phyloP scores from a whole-genome alignment of 2,888 invertebrate genomes.

The Pseudococcus viburni region DNA sequence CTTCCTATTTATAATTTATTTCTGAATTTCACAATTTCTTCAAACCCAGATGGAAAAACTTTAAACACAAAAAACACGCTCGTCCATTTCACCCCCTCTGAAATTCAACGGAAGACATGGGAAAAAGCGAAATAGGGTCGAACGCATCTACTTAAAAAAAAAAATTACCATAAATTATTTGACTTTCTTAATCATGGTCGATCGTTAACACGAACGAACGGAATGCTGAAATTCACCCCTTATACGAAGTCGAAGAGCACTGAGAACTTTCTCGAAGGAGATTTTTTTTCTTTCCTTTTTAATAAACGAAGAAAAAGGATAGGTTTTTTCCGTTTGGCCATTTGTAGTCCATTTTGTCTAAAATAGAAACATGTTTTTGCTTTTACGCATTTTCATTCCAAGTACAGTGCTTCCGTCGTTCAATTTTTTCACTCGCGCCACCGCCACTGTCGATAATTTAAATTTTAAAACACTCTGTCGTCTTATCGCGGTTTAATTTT shows the following conservation, averaged over 20 bases:
- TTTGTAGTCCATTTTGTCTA: slow-evolving; percentile 44
- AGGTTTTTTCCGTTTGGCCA: slow-evolving; percentile 49
- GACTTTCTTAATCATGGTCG: slow-evolving; percentile 42
- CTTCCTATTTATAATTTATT: not conserved
- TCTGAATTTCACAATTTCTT: not conserved
- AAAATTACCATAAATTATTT: slow-evolving; percentile 54
- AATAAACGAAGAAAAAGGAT: slow-evolving; percentile 42
- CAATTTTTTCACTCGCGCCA: slow-evolving; percentile 10
- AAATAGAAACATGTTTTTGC: slow-evolving; percentile 53
- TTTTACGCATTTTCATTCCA: slow-evolving; percentile 43
- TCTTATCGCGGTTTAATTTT: slow-evolving; percentile 42
- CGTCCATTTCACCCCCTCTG: not conserved
- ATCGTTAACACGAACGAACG: slow-evolving; percentile 41
- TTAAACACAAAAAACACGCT: not conserved
- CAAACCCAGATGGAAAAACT: not conserved
- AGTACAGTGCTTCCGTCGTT: slow-evolving; percentile 19
- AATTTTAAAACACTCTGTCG: slow-evolving; percentile 35
- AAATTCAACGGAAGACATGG: not conserved
- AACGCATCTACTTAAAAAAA: slow-evolving; percentile 15
- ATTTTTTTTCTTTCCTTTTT: slow-evolving; percentile 4
- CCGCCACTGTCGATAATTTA: slow-evolving; percentile 25
- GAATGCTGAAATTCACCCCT: slow-evolving; percentile 27
- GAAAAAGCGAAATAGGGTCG: not conserved
- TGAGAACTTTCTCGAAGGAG: slow-evolving; percentile 14
- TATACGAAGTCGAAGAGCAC: not conserved